phyloP scores from a whole-genome alignment of 2,797 vertebrate genomes.

The Coluber constrictor region DNA sequence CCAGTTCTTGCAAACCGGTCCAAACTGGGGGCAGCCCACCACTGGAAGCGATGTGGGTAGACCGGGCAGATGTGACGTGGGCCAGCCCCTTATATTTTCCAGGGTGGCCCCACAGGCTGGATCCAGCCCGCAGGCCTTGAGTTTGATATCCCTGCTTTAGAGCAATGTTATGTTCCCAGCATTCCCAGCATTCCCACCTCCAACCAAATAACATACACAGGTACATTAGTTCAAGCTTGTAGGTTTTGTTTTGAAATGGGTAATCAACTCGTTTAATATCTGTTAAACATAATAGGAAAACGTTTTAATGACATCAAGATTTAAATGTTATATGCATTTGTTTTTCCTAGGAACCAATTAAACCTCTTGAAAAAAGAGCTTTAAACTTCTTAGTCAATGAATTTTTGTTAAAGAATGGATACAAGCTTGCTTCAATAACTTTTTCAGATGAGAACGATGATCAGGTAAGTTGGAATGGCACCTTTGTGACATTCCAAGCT shows the following conservation, averaged over 20 bases:
- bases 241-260: neutral
- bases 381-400: slow-evolving; percentile 99
- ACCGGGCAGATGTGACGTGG: too few relatives aligned
- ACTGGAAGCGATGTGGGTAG: too few relatives aligned
- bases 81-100: too few relatives aligned
- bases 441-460: slow-evolving; percentile 99
- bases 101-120: too few relatives aligned
- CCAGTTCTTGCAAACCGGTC: too few relatives aligned
- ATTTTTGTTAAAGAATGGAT: slow-evolving; percentile 98
- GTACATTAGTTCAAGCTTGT: neutral
- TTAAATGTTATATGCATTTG: slow-evolving; percentile 21
- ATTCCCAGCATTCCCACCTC: neutral
- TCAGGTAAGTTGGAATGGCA: slow-evolving; percentile 79
- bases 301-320: neutral
- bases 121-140: too few relatives aligned
- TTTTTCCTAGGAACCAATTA: slow-evolving; percentile 87
- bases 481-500: neutral
- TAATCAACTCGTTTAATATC: neutral
- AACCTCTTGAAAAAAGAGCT: slow-evolving; percentile 98
- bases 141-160: neutral
- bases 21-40: too few relatives aligned
- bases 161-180: neutral
- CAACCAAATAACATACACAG: neutral
- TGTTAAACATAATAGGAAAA: neutral
- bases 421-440: slow-evolving; percentile 97